Evolutionary conservation across 2,113 vertebrate genomes (phyloP), one percentile per base, ranked within the genome.

Genomic region (Limnothrissa miodon): DNA sequence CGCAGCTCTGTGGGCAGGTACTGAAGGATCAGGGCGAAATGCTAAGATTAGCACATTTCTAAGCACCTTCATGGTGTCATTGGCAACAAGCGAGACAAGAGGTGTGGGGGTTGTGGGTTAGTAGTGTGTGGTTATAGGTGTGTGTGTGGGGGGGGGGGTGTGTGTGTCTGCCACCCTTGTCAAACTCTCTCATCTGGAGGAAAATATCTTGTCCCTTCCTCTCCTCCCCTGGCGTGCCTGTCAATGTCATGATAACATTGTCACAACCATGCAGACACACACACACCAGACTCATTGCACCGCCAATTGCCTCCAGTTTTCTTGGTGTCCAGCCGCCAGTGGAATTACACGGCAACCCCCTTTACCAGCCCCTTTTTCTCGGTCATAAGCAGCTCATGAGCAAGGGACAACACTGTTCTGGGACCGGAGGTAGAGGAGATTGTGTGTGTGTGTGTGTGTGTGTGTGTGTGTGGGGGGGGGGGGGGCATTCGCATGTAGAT

Each of bases 41-140:
- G 84, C 84, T 81, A 83, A 80, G 79, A 87, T 87, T 87, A 86
- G 83, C 84, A 82, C 80, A 88, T 87, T 83, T 62, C 79, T 82
- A 82, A 84, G 83, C 81, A 78, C 84, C 82, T 82, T 82, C 74
- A 81, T 83, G 81, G 82, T 80, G 80, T 82, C 80, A 79, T 56
- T 53, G 48, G 66, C 23, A 62, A 82, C 56, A 33, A 80, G 81
- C 45, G 66, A 80, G 82, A 42, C 59, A 45, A 36, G 81, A 42
- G 25, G 45, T 80, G 79, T 45, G 53, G 36, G 74, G 56, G 78
- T 5, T 45, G 42, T n/a, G 79, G 56, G 48, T 74, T 74, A 74
- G 25, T 17, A 74, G 29, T 33, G 25, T 74, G 66, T 74, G 66
- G 4, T 29, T 39, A 13, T 74, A 10, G 13, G 66, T 33, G 25